Percentiles rank a stretch among this genome's conserved stretches.
These are phyloP conservation scores for Pristiophorus japonicus DNA, from an alignment of 2,113 vertebrate species.

Conservation along the genomic window DNA sequence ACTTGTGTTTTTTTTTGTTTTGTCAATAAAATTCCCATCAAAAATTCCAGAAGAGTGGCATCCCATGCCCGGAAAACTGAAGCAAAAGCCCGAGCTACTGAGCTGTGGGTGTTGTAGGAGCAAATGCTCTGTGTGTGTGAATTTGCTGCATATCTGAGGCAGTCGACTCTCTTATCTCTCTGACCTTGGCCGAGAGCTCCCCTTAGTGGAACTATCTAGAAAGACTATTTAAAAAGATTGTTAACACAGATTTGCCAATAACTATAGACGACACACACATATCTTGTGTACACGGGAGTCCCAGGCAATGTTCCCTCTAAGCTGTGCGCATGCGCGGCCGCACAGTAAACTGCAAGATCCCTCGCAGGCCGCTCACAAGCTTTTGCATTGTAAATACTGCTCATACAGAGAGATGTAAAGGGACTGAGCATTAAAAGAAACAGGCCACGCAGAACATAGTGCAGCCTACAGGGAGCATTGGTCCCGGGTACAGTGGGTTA, in stretches of 20 bases:
- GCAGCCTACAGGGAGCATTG: too few species aligned
- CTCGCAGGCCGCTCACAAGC: too few species aligned
- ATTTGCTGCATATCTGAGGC: background rate
- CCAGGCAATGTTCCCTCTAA: too few species aligned
- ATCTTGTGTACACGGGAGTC: too few species aligned
- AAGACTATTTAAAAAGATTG: background rate
- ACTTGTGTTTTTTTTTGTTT: background rate
- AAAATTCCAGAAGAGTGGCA: background rate
- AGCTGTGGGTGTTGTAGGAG: background rate
- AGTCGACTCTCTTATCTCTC: background rate
- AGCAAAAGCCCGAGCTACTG: background rate
- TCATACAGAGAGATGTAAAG: too few species aligned
- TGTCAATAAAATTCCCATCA: background rate
- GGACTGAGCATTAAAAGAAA: too few species aligned
- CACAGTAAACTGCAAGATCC: too few species aligned
- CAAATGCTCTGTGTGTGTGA: background rate
- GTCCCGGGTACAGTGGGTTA: background rate
- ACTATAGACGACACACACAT: background rate
- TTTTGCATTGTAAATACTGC: too few species aligned
- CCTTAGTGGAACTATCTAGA: background rate
- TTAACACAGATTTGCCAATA: background rate
- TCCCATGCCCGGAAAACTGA: background rate
- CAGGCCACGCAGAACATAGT: too few species aligned
- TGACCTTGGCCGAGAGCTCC: slow-evolving; percentile 7
- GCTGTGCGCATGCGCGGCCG: too few species aligned